Conservation (phyloP, 2,888 invertebrate genomes). For the Drepanosiphum platanoidis region DNA sequence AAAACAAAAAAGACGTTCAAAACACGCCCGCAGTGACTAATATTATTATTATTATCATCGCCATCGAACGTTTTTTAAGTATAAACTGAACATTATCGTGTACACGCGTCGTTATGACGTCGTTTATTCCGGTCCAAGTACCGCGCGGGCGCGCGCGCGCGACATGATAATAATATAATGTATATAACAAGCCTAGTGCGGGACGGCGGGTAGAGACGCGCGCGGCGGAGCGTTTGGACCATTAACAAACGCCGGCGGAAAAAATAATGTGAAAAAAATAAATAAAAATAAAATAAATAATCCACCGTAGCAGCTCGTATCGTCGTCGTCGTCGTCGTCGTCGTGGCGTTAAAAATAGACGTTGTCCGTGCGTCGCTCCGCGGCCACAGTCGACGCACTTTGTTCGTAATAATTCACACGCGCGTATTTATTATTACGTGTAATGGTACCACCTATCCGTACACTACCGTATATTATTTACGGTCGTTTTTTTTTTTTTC, state of each 20-base stretch:
- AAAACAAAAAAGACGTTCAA: no score
- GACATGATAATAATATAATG: not conserved
- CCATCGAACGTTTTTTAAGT: no score
- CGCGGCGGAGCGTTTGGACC: not conserved
- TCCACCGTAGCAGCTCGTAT: not conserved
- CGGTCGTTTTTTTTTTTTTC: not conserved
- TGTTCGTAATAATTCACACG: not conserved
- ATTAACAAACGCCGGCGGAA: conserved; percentile 25
- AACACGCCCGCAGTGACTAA: not conserved
- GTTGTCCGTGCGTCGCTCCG: not conserved
- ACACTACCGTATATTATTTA: not conserved
- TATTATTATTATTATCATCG: not conserved
- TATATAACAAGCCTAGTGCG: not conserved
- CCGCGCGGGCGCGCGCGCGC: not conserved
- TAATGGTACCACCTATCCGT: not conserved
- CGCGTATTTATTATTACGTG: not conserved
- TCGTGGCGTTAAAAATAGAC: conserved; percentile 34
- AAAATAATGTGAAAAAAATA: not conserved
- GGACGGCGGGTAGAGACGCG: not conserved
- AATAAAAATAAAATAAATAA: not conserved
- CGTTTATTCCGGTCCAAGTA: conserved; percentile 27
- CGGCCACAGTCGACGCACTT: conserved; percentile 8
- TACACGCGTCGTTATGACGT: conserved; percentile 4
- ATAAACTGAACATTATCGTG: no score
- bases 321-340: no score